These are phyloP conservation scores for Caenorhabditis japonica DNA, from an alignment of 2,888 invertebrate genomes.

Conservation along the genomic window DNA sequence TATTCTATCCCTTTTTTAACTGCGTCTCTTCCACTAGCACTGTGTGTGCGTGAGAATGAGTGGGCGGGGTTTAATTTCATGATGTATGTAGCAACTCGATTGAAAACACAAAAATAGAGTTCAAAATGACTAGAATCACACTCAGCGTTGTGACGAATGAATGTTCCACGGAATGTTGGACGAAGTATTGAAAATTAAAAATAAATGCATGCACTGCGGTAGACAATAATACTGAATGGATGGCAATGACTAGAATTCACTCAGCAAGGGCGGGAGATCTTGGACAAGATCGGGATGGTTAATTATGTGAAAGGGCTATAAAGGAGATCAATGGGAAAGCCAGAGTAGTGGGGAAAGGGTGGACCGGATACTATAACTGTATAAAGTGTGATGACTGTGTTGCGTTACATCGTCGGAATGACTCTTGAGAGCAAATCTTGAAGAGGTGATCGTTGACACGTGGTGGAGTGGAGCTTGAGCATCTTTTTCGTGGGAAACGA, in stretches of 20 bases:
- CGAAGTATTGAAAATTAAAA: constrained; percentile 29
- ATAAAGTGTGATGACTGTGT: constrained; percentile 25
- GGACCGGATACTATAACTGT: constrained; percentile 32
- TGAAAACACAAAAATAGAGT: background rate
- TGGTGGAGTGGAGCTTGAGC: constrained; percentile 55
- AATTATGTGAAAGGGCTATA: background rate
- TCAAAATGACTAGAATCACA: constrained; percentile 38
- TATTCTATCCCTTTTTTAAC: too few relatives aligned
- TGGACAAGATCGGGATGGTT: constrained; percentile 34
- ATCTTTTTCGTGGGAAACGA: constrained; percentile 59
- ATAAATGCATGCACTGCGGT: constrained; percentile 35
- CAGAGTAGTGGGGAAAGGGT: constrained; percentile 31
- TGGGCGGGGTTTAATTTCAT: too few relatives aligned
- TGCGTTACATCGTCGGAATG: constrained; percentile 39
- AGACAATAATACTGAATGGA: constrained; percentile 26
- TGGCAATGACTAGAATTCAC: constrained; percentile 57
- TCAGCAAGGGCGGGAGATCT: constrained; percentile 35
- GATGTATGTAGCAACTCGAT: too few relatives aligned
- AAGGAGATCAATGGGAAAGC: constrained; percentile 46
- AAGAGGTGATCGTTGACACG: constrained; percentile 51
- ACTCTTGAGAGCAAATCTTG: constrained; percentile 51
- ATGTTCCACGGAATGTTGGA: constrained; percentile 21
- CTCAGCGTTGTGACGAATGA: constrained; percentile 22
- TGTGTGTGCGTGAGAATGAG: background rate
- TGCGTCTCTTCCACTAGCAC: too few relatives aligned